A percentile compares a stretch with the other conserved stretches of the same genome.
Evolutionary conservation across 2,888 invertebrate genomes (phyloP).

Genomic region (Drepanosiphum platanoidis): DNA sequence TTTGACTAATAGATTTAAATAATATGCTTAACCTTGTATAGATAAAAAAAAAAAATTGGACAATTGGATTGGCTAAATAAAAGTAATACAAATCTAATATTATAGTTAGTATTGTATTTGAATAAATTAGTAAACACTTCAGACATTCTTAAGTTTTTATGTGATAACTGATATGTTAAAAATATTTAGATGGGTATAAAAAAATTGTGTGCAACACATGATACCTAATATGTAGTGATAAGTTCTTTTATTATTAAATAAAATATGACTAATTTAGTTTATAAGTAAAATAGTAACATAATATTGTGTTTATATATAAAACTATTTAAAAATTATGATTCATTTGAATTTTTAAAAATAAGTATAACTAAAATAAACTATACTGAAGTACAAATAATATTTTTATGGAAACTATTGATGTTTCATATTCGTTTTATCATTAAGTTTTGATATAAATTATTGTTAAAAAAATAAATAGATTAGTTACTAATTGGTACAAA

Average conservation of each 20-base stretch:
- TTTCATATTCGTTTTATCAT: too few species aligned
- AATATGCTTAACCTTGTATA: constrained; percentile 35
- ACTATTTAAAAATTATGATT: too few species aligned
- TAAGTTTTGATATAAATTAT: not conserved
- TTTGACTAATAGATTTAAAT: constrained; percentile 18
- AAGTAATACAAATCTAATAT: constrained; percentile 9
- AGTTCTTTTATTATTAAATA: too few species aligned
- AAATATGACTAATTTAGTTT: too few species aligned
- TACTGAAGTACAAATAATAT: too few species aligned
- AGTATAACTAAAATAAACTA: too few species aligned
- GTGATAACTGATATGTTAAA: not conserved
- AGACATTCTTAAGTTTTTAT: not conserved
- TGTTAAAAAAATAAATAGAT: not conserved
- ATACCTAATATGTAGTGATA: too few species aligned
- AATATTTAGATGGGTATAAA: not conserved
- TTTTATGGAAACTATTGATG: too few species aligned
- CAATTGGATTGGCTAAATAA: not conserved
- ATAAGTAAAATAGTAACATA: too few species aligned
- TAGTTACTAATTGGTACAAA: not conserved
- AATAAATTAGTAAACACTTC: constrained; percentile 42
- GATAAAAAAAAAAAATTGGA: constrained; percentile 32
- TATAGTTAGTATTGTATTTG: constrained; percentile 22
- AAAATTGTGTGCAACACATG: not conserved
- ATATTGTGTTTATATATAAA: too few species aligned
- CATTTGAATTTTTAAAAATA: too few species aligned